These are phyloP conservation scores for Hexactinellida sp. DNA, from an alignment of 37 sponge, comb jelly and placozoan species.

Conservation along the genomic window DNA sequence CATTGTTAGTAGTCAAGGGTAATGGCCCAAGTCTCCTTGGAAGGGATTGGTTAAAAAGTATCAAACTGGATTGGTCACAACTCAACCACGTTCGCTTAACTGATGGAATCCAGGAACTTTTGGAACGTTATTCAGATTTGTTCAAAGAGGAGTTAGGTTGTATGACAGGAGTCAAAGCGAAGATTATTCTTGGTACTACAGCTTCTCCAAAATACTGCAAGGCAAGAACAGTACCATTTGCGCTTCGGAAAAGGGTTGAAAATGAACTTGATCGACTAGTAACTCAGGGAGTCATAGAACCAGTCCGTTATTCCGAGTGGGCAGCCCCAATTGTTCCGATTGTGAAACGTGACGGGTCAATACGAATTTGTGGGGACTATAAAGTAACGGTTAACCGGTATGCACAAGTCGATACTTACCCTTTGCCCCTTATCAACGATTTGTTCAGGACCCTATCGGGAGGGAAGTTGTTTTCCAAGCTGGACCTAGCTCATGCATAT, in stretches of 20 bases:
- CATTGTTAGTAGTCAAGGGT: slow-evolving; percentile 20
- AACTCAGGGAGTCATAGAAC: slow-evolving; percentile 13
- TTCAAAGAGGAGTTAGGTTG: slow-evolving; percentile 18
- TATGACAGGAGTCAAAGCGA: not conserved
- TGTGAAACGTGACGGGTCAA: slow-evolving; percentile 20
- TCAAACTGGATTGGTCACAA: slow-evolving; percentile 10
- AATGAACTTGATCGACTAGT: slow-evolving; percentile 25
- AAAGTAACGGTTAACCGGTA: slow-evolving; percentile 22
- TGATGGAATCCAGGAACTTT: not conserved
- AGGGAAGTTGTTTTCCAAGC: slow-evolving; percentile 23
- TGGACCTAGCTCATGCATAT: slow-evolving; percentile 14
- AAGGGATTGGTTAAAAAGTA: slow-evolving; percentile 10
- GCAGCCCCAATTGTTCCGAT: slow-evolving; percentile 32
- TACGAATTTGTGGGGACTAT: slow-evolving; percentile 40
- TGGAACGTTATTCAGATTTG: not conserved
- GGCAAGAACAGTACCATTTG: slow-evolving; percentile 29
- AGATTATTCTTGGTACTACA: not conserved
- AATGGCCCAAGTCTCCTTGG: slow-evolving; percentile 18
- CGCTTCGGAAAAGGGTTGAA: slow-evolving; percentile 22
- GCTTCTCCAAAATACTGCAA: slow-evolving; percentile 22
- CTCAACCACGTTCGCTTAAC: not conserved
- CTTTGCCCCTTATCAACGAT: slow-evolving; percentile 22
- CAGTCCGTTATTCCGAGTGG: slow-evolving; percentile 24
- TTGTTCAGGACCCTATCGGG: slow-evolving; percentile 23
- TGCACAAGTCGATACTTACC: slow-evolving; percentile 16